Evolutionary conservation across 2,797 vertebrate species (phyloP), one percentile per base, ranked within the genome.

Genomic region (Sebastes melanostomus): DNA sequence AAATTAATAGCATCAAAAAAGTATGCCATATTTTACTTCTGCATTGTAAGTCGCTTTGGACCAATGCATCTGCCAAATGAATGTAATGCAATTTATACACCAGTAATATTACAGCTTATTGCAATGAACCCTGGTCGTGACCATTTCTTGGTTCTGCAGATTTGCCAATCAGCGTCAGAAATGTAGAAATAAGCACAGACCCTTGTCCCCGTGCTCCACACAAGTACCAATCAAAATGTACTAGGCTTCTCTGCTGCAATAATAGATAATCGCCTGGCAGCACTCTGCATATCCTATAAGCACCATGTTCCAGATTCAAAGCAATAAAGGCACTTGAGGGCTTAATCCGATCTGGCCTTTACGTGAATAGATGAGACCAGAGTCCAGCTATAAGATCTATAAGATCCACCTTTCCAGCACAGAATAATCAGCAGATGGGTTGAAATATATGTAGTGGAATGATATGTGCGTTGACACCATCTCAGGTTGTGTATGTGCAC

Each of bases 341-440:
- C 27, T 50, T 65, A 80, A 78, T 56, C 20, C 58, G 42, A 62
- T 77, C 34, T 81, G 52, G 25, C 62, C 63, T 86, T 85, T 70
- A 55, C 3, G 4, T 65, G 29, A 72, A 63, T 29, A 70, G 13
- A 72, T 56, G n/a, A 20, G 50, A 52, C 61, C n/a, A 13, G 20
- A 66, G 71, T 62, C 3, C 54, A 56, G 9, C 42, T 75, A 9
- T 59, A 65, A 46, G 25, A 72, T 14, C 22, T 77, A 8, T 50
- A 62, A 58, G 52, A 66, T 14, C 30, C n/a, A 56, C 9, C 20
- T 58, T 55, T 61, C 20, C 9, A 8, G 30, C 32, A 24, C 6
- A 67, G 22, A 46, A 66, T 66, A 61, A 52, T 38, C 18, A 60
- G 22, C 70, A 20, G 16, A 61, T 18, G 2, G 14, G 46, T 55